Evolutionary conservation across 2,113 vertebrate species (phyloP).

Genomic region (Rhinolophus ferrumequinum): DNA sequence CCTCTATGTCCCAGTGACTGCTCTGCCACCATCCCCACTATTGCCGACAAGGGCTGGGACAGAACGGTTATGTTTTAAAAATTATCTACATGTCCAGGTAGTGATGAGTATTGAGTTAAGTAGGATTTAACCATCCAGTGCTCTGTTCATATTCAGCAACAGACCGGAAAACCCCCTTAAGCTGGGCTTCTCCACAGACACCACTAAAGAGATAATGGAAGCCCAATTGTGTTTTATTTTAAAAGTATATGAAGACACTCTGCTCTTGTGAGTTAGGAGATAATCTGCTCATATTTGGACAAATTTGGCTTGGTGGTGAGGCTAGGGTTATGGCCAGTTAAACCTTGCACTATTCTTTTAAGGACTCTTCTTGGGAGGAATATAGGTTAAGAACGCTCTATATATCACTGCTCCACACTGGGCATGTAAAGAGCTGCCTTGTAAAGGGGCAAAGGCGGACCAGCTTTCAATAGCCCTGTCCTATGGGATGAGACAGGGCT

Average conservation of each 20-base stretch:
- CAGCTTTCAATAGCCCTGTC: background rate
- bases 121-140: too few relatives aligned
- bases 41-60: background rate
- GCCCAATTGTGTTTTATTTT: background rate
- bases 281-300: background rate
- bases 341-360: background rate
- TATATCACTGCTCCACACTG: background rate
- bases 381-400: background rate
- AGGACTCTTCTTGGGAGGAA: background rate
- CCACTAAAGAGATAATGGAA: background rate
- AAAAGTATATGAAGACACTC: background rate
- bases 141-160: background rate
- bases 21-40: fast-evolving
- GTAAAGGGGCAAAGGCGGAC: fast-evolving
- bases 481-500: background rate
- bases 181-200: background rate
- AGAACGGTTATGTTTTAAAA: background rate
- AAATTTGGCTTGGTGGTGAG: background rate
- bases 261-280: too few relatives aligned
- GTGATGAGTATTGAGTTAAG: fast-evolving
- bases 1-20: fast-evolving
- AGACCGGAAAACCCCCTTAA: background rate
- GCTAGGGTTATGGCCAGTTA: background rate
- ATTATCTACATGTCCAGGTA: background rate
- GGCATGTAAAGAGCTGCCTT: background rate